These are phyloP conservation scores for Luffia ferchaultella DNA, from an alignment of 2,888 invertebrate genomes.

Conservation along the genomic window DNA sequence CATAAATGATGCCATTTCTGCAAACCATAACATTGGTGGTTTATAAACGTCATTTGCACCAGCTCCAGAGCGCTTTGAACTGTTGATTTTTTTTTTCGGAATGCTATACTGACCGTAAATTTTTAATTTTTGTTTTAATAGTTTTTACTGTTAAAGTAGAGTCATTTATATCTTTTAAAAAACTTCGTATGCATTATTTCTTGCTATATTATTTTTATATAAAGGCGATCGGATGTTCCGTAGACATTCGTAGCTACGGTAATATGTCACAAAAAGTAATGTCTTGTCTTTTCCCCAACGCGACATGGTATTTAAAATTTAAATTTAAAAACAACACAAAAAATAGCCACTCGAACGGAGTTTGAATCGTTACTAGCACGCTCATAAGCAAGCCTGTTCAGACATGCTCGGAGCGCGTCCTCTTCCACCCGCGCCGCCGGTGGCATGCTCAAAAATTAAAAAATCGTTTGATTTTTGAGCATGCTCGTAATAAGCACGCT, in stretches of 20 bases:
- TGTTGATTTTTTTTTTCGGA: background rate
- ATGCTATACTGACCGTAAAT: background rate
- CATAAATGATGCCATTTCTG: background rate
- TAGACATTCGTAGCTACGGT: conserved; percentile 7
- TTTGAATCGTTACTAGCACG: conserved; percentile 4
- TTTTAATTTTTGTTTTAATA: background rate
- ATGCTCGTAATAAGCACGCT: too few relatives aligned
- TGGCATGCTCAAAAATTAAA: conserved; percentile 16
- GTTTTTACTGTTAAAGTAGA: background rate
- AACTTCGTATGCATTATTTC: conserved; percentile 11
- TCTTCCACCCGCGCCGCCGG: conserved; percentile 16
- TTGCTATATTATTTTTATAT: conserved; percentile 16
- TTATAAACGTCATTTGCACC: background rate
- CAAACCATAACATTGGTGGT: background rate
- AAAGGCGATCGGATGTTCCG: conserved; percentile 8
- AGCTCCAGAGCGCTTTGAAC: background rate
- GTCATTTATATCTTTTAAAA: background rate
- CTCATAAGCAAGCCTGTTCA: conserved; percentile 10
- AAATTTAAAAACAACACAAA: too few relatives aligned
- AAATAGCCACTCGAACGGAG: background rate
- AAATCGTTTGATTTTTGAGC: conserved; percentile 14
- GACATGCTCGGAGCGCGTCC: conserved; percentile 10
- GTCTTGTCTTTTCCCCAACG: conserved; percentile 13
- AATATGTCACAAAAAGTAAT: conserved; percentile 7
- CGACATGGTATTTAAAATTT: conserved; percentile 9